Conservation (phyloP, 2,797 vertebrate genomes). For the Masticophis lateralis region DNA sequence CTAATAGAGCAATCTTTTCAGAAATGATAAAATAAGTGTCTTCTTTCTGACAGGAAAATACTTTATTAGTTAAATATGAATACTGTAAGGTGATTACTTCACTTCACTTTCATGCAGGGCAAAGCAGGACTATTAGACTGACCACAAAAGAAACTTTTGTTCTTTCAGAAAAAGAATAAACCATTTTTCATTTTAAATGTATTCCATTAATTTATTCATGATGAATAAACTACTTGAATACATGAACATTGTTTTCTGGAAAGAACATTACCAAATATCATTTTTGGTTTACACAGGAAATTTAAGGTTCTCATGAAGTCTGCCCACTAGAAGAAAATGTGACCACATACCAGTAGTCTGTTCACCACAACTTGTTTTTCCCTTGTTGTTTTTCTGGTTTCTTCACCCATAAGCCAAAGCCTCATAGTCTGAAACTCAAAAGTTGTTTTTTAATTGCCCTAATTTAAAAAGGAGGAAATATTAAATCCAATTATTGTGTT, state of each 20-base stretch:
- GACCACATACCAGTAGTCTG: not conserved
- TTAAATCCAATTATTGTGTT: not conserved
- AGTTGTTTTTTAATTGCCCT: not conserved
- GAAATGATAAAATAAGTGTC: not conserved
- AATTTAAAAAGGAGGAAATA: not conserved
- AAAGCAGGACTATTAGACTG: not conserved
- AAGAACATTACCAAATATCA: not conserved
- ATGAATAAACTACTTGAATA: not conserved
- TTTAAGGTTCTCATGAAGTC: not conserved
- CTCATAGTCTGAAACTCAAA: not conserved
- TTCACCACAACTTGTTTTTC: not conserved
- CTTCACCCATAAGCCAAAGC: not conserved
- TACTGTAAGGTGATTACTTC: not conserved
- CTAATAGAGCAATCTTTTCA: not conserved
- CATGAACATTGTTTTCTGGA: not conserved
- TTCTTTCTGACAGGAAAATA: not conserved
- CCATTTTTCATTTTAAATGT: not conserved
- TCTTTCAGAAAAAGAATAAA: not conserved
- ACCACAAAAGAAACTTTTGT: not conserved
- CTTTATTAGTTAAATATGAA: not conserved
- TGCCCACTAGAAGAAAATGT: not conserved
- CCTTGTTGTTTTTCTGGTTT: not conserved
- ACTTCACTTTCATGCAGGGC: not conserved
- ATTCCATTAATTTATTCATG: not conserved
- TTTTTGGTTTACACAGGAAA: slow-evolving; percentile 1